Base-by-base conservation (phyloP, 2,888 invertebrate species). In the Perdita meconis region DNA sequence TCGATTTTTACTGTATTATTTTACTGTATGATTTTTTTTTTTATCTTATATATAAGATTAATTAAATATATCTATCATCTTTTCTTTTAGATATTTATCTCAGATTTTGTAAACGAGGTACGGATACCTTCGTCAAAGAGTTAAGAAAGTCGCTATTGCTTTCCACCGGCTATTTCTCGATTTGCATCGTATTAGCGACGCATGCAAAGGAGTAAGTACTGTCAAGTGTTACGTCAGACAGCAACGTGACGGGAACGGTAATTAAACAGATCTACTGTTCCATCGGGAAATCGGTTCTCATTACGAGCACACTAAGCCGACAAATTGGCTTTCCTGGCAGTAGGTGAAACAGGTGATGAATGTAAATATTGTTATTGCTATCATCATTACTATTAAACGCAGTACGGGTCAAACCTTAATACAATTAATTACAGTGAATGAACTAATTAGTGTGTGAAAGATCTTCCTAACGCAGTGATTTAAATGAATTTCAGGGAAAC, bases 201-300 rank as follows among this genome's bases (percentile, higher is more conserved):
- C 51, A 63, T 67, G 40, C 56, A 63, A 64, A 73, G 66, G 34
- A 60, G 44, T 13, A 38, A n/a, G 56, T 60, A 68, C 56, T 50
- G 72, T 78, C 77, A 65, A 57, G 55, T 68, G 64, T 78, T 78
- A 74, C 77, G 74, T 68, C 77, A 74, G 68, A 13, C 60, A 6
- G 4, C 8, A 22, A 68, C 77, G 74, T 69, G 77, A 68, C 59
- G 42, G 3, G 68, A 64, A 63, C 26, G 63, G 42, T 59, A 68
- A 78, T 74, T 74, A 64, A 64, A 60, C 26, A 55, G 56, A 74
- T 60, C 65, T 53, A 13, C 47, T 47, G 40, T 34, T 24, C 50
- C 34, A 63, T 24, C 73, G 66, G 57, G 67, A 71, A 73, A 73
- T 73, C 73, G 42, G 8, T 38, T 13, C 50, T 47, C 40, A 47